Evolutionary conservation across 2,888 invertebrate species (phyloP), one percentile per base, ranked within the genome.

Genomic region (Leptinotarsa peninsularis): DNA sequence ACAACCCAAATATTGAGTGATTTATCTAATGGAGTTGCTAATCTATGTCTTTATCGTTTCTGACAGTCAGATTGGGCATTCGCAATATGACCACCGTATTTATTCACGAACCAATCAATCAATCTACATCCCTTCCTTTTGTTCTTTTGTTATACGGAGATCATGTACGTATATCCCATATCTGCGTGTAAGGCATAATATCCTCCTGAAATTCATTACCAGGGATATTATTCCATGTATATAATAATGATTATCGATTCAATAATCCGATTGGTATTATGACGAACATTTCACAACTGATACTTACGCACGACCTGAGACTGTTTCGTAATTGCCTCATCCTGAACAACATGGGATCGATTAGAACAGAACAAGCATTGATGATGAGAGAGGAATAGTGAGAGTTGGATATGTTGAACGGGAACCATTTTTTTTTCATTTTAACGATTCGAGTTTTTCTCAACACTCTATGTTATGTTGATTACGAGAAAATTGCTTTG

Each of bases 211-310:
- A 18, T 63, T 63, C 13, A 63, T 63, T 43, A 63, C 15, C 33
- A n/a, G n/a, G 52, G 7, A 52, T n/a, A 52, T 4, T 52, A 52
- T 52, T 18, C 63, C 63, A 33, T 63, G n/a, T n/a, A 63, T n/a
- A 63, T 43, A n/a, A 27, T 63, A 33, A 63, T 43, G 18, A 63
- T 33, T 63, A 63, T 33, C 33, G 43, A 63, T 63, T 43, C 43
- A 63, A 63, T 63, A 63, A 63, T 63, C 63, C 18, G 27, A 63
- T 63, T 27, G 10, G 63, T 33, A 63, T 43, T 3, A 43, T 33
- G 27, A 63, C 33, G n/a, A 4, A n/a, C 43, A n/a, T 43, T 43
- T 13, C 63, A 33, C 43, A 63, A 43, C 63, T n/a, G 63, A 33
- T 33, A n/a, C 27, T 27, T 43, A 63, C 33, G 63, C 33, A 63